Evolutionary conservation across 2,113 vertebrate genomes (phyloP).

Genomic region (Quiscalus mexicanus): DNA sequence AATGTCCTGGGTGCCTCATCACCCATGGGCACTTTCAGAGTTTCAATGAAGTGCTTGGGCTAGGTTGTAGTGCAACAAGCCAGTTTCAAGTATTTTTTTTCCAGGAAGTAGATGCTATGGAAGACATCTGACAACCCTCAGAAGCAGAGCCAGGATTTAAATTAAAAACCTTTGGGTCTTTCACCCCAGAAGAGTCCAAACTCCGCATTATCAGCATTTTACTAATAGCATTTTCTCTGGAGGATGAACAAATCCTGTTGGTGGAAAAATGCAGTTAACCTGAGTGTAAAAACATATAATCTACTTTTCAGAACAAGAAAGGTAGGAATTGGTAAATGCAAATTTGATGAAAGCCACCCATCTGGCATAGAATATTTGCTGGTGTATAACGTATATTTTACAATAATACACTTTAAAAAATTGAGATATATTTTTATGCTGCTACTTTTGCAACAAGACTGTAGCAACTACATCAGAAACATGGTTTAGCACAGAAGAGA

Average conservation of each 20-base stretch:
- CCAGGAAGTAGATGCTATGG: background rate
- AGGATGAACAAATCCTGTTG: background rate
- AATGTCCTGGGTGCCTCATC: background rate
- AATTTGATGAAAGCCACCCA: background rate
- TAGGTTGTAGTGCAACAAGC: background rate
- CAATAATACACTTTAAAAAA: background rate
- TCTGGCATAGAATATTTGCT: constrained; percentile 10
- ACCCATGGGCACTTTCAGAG: accelerated
- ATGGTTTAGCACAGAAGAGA: background rate
- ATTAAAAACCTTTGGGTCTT: background rate
- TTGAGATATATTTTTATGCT: background rate
- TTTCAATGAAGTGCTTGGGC: background rate
- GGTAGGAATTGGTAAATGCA: background rate
- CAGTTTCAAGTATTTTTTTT: background rate
- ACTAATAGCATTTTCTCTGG: background rate
- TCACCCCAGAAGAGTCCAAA: background rate
- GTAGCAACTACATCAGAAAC: background rate
- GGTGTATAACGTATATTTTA: background rate
- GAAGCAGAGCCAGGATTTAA: background rate
- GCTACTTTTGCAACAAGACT: background rate
- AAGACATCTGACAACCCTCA: background rate
- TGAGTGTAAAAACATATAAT: background rate
- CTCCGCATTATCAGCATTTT: background rate
- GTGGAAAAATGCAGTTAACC: background rate
- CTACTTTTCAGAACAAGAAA: constrained; percentile 9